phyloP scores from a whole-genome alignment of 2,113 vertebrate genomes.

The Cyphomyrus plagiostoma region DNA sequence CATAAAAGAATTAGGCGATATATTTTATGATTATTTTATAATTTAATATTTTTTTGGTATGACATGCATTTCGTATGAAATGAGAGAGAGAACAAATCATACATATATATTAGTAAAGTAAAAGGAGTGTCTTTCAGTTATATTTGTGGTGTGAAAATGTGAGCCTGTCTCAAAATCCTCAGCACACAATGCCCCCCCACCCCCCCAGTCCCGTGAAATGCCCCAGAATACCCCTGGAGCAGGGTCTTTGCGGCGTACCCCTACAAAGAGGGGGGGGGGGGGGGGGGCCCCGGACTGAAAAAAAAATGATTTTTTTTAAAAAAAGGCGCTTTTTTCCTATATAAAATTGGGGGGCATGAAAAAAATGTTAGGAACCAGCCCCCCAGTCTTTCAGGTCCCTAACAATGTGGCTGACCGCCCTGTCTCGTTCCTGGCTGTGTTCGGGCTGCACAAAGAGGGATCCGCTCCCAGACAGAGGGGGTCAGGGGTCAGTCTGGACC shows the following conservation, averaged over 20 bases:
- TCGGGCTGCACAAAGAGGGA: constrained; percentile 47
- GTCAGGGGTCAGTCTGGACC: constrained; percentile 73
- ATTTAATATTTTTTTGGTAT: neutral
- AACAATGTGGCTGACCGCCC: constrained; percentile 52
- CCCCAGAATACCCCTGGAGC: neutral
- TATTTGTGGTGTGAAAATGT: neutral
- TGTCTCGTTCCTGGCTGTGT: constrained; percentile 41
- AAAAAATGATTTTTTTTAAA: constrained; percentile 45
- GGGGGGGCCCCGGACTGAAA: constrained; percentile 33
- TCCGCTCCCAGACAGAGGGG: constrained; percentile 59
- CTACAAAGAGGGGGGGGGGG: constrained; percentile 30
- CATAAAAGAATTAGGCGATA: neutral
- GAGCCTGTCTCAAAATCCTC: neutral
- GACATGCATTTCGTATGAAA: neutral
- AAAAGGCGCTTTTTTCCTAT: constrained; percentile 51
- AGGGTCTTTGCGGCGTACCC: constrained; percentile 17
- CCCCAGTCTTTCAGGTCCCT: constrained; percentile 50
- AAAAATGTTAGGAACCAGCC: constrained; percentile 57
- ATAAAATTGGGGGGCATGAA: constrained; percentile 52
- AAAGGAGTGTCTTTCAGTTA: neutral
- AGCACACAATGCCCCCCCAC: neutral
- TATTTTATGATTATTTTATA: neutral
- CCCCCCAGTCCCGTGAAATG: neutral
- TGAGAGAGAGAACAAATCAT: neutral
- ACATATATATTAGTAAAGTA: neutral